Evolutionary conservation across 2,113 vertebrate genomes (phyloP).

Genomic region (Holacanthus passer): DNA sequence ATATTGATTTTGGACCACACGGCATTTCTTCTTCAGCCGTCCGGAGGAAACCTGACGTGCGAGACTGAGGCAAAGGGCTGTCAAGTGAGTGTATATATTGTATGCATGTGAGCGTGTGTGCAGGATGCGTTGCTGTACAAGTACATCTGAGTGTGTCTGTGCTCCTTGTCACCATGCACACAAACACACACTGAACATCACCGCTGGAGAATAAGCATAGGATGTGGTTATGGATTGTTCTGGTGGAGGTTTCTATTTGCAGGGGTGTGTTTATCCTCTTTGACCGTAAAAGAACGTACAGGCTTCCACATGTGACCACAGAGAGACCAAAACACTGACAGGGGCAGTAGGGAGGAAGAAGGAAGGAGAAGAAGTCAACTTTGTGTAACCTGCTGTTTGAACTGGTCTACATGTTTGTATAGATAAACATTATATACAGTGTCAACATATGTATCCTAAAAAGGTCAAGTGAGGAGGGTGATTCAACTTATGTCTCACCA

Average conservation of each 20-base stretch:
- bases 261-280: constrained; percentile 62
- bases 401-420: not conserved
- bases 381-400: not conserved
- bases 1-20: constrained; percentile 17
- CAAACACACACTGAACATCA: not conserved
- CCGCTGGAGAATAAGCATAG: constrained; percentile 41
- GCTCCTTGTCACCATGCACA: not conserved
- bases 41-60: not conserved
- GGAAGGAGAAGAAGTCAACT: not conserved
- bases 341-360: not conserved
- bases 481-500: no score
- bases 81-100: constrained; percentile 35
- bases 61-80: not conserved
- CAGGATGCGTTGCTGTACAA: not conserved
- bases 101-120: not conserved
- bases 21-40: not conserved
- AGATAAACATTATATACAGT: not conserved
- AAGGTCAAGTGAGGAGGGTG: not conserved
- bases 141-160: not conserved
- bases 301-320: constrained; percentile 54
- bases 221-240: constrained; percentile 61
- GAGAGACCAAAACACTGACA: constrained; percentile 35
- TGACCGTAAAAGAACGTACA: constrained; percentile 32
- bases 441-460: not conserved
- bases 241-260: constrained; percentile 58